Evolutionary conservation across 2,113 vertebrate genomes (phyloP).

Genomic region (Odontesthes bonariensis): DNA sequence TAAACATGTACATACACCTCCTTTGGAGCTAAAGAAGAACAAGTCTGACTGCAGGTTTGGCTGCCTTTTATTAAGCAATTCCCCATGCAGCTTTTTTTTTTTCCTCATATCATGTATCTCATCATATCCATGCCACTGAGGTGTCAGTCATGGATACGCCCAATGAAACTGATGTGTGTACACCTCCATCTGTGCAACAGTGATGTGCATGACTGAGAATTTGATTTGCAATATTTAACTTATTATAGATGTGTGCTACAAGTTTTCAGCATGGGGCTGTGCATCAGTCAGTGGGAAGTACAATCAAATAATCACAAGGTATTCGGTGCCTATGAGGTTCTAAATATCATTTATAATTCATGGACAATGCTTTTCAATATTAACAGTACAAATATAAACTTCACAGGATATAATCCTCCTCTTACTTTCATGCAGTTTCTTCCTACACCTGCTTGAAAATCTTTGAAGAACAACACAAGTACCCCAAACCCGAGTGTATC

Average conservation of each 20-base stretch:
- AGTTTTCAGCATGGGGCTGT: conserved; percentile 6
- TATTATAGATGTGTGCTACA: conserved; percentile 15
- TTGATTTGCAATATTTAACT: not conserved
- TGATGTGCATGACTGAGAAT: conserved; percentile 11
- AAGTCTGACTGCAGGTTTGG: conserved; percentile 59
- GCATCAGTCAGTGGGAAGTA: conserved; percentile 11
- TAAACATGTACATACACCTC: not conserved
- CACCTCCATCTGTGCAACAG: conserved; percentile 21
- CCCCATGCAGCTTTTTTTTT: conserved; percentile 51
- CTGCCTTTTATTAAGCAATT: conserved; percentile 65
- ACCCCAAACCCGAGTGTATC: conserved; percentile 89
- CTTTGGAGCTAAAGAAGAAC: conserved; percentile 45
- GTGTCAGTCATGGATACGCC: conserved; percentile 24
- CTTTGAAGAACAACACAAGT: conserved; percentile 81
- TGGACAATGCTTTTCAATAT: conserved; percentile 23
- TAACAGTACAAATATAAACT: conserved; percentile 44
- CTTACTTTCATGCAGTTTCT: conserved; percentile 6
- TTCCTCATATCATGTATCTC: conserved; percentile 22
- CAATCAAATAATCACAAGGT: conserved; percentile 18
- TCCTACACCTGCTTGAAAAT: conserved; percentile 40
- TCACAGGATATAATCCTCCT: conserved; percentile 4
- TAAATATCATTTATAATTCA: conserved; percentile 16
- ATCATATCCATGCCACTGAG: conserved; percentile 42
- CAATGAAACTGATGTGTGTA: conserved; percentile 19
- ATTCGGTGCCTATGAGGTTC: conserved; percentile 7